Base-by-base conservation (phyloP, 2,888 invertebrate genomes). In the Andricus quercusramuli region DNA sequence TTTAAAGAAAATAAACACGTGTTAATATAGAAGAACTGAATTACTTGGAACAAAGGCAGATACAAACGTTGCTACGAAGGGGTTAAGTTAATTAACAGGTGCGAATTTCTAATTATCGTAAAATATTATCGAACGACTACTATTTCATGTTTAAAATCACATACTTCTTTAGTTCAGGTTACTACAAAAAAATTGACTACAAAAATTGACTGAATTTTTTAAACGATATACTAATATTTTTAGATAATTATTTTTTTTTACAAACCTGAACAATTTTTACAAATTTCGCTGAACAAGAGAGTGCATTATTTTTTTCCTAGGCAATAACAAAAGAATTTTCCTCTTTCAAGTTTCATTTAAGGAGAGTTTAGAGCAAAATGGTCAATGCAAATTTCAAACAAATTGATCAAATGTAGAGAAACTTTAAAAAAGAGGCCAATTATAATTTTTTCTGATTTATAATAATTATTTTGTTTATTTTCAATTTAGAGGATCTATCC, bases 321-420 rank as follows among this genome's bases (percentile, higher is more conserved):
- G 68, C 11, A 67, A 67, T 22, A 41, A 67, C n/a, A 68, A 22
- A 68, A 68, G 68, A 47, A 37, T 37, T 67, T 67, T 68, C 68
- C 68, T 68, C 68, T 47, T 68, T 44, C 68, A 68, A 68, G 68
- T 68, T 68, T 68, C 67, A 11, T 22, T 67, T 20, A 20, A 51
- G 8, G 8, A 20, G 6, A 51, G 20, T 51, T 51, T 51, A 51
- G 20, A 51, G n/a, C n/a, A n/a, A n/a, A n/a, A n/a, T n/a, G n/a
- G n/a, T n/a, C n/a, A n/a, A n/a, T n/a, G 6, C 20, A 51, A 41
- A 17, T 4, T 47, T 47, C 17, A 4, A 47, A 47, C 17, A 17
- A 47, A 47, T 17, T 17, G 47, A 47, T 47, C 4, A 47, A 41
- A 44, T 1, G 2, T 44, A 44, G 13, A 44, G 2, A 29, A n/a